Evolutionary conservation across 1,140 invertebrate species (phyloP), one percentile per base, ranked within the genome.

Genomic region (Anoplophora glabripennis): DNA sequence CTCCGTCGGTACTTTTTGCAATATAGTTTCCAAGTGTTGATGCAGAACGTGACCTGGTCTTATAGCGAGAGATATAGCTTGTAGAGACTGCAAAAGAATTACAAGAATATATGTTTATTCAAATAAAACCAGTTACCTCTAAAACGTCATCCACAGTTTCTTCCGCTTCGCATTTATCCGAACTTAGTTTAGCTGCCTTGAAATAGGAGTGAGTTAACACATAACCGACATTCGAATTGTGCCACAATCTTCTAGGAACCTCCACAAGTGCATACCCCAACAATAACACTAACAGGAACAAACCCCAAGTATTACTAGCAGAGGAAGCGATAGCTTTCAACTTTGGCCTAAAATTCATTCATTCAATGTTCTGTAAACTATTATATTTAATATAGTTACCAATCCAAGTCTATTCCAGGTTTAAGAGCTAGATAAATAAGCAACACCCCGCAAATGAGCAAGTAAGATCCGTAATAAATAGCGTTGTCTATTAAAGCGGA

Each of bases 301-400:
- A 79, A 55, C 98, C 98, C 97, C 98, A 99, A 0, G 98, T 99
- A 71, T 99, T 99, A 69, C 94, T 97, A 8, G 97, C 96, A 11
- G 96, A 96, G n/a, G 97, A 94, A 42, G 96, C 93, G 63, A 99
- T 96, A 0, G 94, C 90, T 81, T 98, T 98, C 10, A 99, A 80
- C 76, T 97, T 94, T 59, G 89, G 86, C 66, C 86, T 91, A 73
- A 45, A 73, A 72, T 51, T 47, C 28, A 11, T 4, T 33, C 9
- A 55, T n/a, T 15, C 40, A 7, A 10, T 18, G 33, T 10, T 38
- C n/a, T 14, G 8, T 28, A n/a, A 10, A n/a, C 10, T n/a, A 33
- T 49, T n/a, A n/a, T n/a, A n/a, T 18, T 28, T 33, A 53, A 5
- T n/a, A 1, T 10, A 44, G 38, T 61, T 79, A 92, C 87, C 89